phyloP scores from a whole-genome alignment of 2,113 vertebrate genomes.

The Bagarius yarrelli region DNA sequence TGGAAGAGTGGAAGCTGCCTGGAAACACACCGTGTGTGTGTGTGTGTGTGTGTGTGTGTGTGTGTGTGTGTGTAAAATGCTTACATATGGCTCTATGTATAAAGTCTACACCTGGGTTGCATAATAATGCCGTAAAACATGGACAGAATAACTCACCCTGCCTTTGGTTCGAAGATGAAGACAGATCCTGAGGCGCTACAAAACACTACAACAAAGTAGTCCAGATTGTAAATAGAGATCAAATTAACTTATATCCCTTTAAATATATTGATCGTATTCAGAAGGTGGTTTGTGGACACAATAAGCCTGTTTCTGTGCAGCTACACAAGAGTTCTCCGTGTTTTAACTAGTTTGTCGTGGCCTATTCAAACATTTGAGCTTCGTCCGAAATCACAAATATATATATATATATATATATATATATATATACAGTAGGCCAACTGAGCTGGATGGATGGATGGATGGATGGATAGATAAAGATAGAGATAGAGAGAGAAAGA shows the following conservation, averaged over 20 bases:
- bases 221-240: neutral
- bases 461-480: no score
- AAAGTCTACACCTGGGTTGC: neutral
- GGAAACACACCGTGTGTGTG: neutral
- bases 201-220: neutral
- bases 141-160: neutral
- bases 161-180: neutral
- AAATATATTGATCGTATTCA: neutral
- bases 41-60: neutral
- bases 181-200: neutral
- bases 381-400: no score
- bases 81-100: neutral
- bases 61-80: neutral
- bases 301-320: neutral
- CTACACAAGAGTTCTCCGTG: neutral
- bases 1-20: neutral
- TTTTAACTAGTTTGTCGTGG: neutral
- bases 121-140: neutral
- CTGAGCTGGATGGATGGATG: no score
- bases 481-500: no score
- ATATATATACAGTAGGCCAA: no score
- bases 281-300: neutral
- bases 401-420: no score
- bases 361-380: no score
- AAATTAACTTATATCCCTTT: neutral